A percentile compares a stretch with the other conserved stretches of the same genome.
Evolutionary conservation across 2,797 vertebrate genomes (phyloP).

Genomic region (Eospalax fontanierii): DNA sequence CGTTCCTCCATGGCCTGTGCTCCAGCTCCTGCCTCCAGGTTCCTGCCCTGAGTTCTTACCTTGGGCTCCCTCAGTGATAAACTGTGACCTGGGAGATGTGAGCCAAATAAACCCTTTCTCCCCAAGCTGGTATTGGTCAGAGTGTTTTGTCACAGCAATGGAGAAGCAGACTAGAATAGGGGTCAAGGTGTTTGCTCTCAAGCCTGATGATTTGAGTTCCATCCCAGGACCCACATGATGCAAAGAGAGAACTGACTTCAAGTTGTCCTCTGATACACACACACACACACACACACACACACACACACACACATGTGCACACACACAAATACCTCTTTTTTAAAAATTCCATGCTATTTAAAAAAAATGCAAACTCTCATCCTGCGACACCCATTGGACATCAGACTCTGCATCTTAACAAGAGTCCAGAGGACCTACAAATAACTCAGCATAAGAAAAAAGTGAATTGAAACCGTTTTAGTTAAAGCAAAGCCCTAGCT

Average conservation of each 20-base stretch:
- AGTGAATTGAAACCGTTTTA: neutral
- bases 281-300: neutral
- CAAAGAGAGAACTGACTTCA: neutral
- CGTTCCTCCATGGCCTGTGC: no score
- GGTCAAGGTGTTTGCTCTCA: neutral
- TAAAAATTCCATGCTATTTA: neutral
- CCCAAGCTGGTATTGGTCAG: no score
- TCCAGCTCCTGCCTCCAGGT: no score
- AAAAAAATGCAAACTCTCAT: neutral
- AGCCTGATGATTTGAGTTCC: neutral
- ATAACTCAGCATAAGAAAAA: neutral
- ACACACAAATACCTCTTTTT: no score
- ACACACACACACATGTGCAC: no score
- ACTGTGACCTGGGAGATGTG: no score
- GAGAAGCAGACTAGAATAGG: no score
- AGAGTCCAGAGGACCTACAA: neutral
- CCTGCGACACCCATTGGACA: neutral
- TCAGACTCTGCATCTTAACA: neutral
- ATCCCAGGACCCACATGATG: neutral
- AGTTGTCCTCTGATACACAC: neutral
- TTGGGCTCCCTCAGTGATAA: no score
- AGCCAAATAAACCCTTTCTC: no score
- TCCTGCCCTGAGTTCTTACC: no score
- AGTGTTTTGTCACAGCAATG: no score
- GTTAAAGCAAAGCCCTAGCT: neutral